Percentiles rank a stretch among this genome's conserved stretches.
Evolutionary conservation across 2,888 invertebrate genomes (phyloP).

Genomic region (Drosophila anceps): DNA sequence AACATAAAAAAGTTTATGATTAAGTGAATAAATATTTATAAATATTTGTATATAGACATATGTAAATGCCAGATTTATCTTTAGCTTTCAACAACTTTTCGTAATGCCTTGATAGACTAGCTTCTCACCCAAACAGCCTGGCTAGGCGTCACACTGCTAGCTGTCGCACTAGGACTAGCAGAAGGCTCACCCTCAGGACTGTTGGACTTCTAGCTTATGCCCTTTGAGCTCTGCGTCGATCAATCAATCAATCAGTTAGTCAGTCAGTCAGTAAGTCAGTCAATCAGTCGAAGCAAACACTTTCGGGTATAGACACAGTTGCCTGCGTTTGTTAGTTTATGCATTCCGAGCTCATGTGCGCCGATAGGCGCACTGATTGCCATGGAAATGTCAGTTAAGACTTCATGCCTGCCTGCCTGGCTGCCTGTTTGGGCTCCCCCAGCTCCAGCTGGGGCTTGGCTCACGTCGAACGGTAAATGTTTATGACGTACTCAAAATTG

Average conservation of each 20-base stretch:
- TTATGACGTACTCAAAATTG: slow-evolving; percentile 79
- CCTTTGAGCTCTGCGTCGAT: background rate
- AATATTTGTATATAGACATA: background rate
- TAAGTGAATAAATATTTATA: background rate
- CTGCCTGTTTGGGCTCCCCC: slow-evolving; percentile 2
- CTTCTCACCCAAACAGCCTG: too few relatives aligned
- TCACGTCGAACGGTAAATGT: slow-evolving; percentile 80
- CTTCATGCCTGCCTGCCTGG: background rate
- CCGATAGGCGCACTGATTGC: slow-evolving; percentile 27
- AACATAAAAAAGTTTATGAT: background rate
- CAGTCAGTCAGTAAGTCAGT: background rate
- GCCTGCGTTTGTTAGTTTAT: slow-evolving; percentile 48
- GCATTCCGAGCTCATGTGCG: slow-evolving; percentile 43
- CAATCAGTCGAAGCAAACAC: slow-evolving; percentile 4
- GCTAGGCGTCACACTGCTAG: too few relatives aligned
- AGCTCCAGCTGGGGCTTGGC: slow-evolving; percentile 19
- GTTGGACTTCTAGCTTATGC: background rate
- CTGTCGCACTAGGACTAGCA: too few relatives aligned
- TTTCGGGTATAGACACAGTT: background rate
- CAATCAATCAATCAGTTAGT: background rate
- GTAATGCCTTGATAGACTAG: too few relatives aligned
- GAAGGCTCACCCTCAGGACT: too few relatives aligned
- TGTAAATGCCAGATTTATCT: background rate
- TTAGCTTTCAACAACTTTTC: background rate
- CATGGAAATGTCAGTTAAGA: slow-evolving; percentile 16